A percentile compares a stretch with the other conserved stretches of the same genome.
These are phyloP conservation scores for Toxotes lorentzi DNA, from an alignment of 2,797 vertebrate species.

Conservation along the genomic window DNA sequence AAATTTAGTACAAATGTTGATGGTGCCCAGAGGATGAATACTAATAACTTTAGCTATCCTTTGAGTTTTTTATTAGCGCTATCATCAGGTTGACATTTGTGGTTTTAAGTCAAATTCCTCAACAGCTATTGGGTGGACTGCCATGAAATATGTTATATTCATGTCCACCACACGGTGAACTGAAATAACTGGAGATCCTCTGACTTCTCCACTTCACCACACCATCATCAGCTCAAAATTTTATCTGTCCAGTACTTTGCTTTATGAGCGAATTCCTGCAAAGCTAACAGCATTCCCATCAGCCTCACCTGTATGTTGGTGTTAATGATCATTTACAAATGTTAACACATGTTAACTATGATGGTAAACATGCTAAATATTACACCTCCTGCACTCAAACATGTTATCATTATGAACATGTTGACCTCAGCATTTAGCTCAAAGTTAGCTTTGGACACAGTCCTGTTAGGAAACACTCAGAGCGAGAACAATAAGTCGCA, in stretches of 20 bases:
- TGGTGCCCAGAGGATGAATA: constrained; percentile 3
- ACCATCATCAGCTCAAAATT: background rate
- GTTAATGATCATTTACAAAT: background rate
- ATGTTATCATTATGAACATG: background rate
- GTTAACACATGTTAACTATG: too few relatives aligned
- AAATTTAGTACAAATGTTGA: background rate
- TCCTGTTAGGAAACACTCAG: background rate
- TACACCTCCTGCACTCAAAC: background rate
- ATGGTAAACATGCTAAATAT: background rate
- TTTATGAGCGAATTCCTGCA: too few relatives aligned
- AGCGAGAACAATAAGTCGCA: background rate
- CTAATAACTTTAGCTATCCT: background rate
- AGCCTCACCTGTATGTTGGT: background rate
- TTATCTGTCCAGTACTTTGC: background rate
- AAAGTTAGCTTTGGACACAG: background rate
- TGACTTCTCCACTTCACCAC: background rate
- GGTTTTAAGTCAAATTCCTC: background rate
- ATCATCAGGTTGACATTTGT: background rate
- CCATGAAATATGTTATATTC: background rate
- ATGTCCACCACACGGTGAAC: background rate
- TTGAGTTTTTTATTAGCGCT: background rate
- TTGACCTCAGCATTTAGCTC: background rate
- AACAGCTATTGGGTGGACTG: background rate
- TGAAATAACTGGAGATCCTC: background rate
- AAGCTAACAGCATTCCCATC: background rate